A percentile compares a stretch with the other conserved stretches of the same genome.
Evolutionary conservation across 2,113 vertebrate genomes (phyloP).

Genomic region (Ptyas mucosa): DNA sequence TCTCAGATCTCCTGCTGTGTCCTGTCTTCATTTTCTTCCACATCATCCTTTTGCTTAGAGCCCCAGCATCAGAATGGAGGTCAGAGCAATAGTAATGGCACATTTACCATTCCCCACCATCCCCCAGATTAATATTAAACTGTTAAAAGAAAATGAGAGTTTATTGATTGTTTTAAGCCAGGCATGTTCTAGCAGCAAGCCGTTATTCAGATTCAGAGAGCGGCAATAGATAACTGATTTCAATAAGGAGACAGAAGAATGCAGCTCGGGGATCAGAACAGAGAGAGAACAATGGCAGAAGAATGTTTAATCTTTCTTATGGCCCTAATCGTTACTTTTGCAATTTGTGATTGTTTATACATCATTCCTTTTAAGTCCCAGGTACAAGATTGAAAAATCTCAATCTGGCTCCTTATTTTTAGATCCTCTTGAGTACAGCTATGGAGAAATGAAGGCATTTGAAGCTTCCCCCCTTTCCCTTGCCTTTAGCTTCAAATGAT

Average conservation of each 20-base stretch:
- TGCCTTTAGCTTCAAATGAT: constrained; percentile 44
- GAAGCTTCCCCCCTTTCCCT: constrained; percentile 45
- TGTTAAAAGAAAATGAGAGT: constrained; percentile 93
- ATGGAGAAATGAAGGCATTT: constrained; percentile 64
- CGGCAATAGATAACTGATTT: constrained; percentile 88
- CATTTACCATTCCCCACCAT: constrained; percentile 81
- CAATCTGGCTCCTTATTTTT: constrained; percentile 69
- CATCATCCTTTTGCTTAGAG: constrained; percentile 78
- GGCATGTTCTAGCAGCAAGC: constrained; percentile 81
- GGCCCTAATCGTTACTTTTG: constrained; percentile 84
- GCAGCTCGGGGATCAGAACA: constrained; percentile 67
- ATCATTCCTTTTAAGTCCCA: constrained; percentile 81
- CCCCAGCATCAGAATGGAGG: constrained; percentile 74
- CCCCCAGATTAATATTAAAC: constrained; percentile 90
- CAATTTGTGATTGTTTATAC: constrained; percentile 85
- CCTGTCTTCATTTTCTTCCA: constrained; percentile 85
- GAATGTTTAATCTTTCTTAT: constrained; percentile 87
- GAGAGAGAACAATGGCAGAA: constrained; percentile 78
- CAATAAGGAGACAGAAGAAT: constrained; percentile 85
- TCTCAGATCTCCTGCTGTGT: constrained; percentile 81
- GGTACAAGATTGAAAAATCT: constrained; percentile 80
- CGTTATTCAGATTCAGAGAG: constrained; percentile 85
- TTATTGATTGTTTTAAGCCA: constrained; percentile 92
- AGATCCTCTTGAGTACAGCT: constrained; percentile 62
- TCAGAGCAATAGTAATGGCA: constrained; percentile 77